phyloP scores from a whole-genome alignment of 2,888 invertebrate genomes.

The Trachelus tabidus region DNA sequence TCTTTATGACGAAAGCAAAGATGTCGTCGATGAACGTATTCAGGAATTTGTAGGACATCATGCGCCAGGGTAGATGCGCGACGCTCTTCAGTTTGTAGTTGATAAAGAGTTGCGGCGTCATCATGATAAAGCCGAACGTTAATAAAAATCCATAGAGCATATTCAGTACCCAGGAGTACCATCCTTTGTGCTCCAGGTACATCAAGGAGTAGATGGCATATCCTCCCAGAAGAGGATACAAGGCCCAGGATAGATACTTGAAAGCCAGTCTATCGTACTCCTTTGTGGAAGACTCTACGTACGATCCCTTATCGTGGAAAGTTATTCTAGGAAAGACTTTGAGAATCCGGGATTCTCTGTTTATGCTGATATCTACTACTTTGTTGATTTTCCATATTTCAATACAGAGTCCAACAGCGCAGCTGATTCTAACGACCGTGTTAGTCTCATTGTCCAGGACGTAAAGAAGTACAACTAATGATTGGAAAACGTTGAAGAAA shows the following conservation, averaged over 20 bases:
- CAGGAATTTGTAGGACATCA: constrained; percentile 99
- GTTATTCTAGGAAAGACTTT: constrained; percentile 83
- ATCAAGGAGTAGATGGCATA: constrained; percentile 95
- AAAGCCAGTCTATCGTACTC: constrained; percentile 96
- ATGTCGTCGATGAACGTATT: constrained; percentile 99
- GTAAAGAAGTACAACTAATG: constrained; percentile 93
- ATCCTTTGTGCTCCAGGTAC: constrained; percentile 97
- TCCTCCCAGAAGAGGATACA: constrained; percentile 93
- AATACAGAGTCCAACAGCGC: constrained; percentile 93
- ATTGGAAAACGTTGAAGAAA: constrained; percentile 98
- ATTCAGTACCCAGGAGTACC: constrained; percentile 97
- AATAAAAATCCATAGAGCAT: constrained; percentile 98
- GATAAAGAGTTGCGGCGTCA: constrained; percentile 99
- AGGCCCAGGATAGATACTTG: constrained; percentile 94
- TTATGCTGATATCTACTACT: constrained; percentile 85
- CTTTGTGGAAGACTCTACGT: constrained; percentile 93
- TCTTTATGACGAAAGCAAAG: constrained; percentile 99
- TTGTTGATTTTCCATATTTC: constrained; percentile 99
- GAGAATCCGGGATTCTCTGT: constrained; percentile 78
- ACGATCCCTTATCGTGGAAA: constrained; percentile 96
- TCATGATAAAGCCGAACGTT: constrained; percentile 99
- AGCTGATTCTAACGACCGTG: constrained; percentile 92
- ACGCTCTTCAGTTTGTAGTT: constrained; percentile 99
- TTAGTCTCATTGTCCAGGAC: constrained; percentile 99
- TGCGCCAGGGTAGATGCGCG: constrained; percentile 99